Evolutionary conservation across 92 coral and sea anemone species (phyloP), one percentile per base, ranked within the genome.

Genomic region (Umimayanthus kanabou): DNA sequence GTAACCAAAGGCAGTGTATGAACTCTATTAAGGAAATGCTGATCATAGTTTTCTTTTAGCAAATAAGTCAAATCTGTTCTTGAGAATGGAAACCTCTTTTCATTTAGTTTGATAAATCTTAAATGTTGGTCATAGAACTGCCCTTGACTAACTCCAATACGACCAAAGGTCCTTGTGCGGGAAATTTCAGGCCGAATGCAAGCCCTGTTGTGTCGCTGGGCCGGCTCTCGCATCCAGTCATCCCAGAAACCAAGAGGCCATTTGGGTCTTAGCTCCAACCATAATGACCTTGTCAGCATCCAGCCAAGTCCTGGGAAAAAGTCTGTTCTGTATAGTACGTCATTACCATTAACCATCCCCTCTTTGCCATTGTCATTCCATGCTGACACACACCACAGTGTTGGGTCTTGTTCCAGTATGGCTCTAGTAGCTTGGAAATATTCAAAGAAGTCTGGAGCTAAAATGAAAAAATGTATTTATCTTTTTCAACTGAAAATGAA

Each of bases 181-280:
- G 96, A 94, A 49, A 97, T 95, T 81, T 97, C 99, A 25, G 99
- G 99, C n/a, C 99, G 92, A 79, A 97, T 94, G 85, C 99, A 97
- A 4, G 94, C 95, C 78, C 98, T 82, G 80, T 57, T 84, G 76
- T 97, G 91, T 55, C 93, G 91, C 86, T 97, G 99, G 25, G 89
- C 90, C 9, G 93, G 92, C 76, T 97, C 98, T 43, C 99, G 91
- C 98, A 97, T 94, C 99, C 99, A 97, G 74, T 97, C 99, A 55
- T 97, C 99, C 99, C 99, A 97, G 87, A 97, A 97, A 0, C 99
- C 99, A 11, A 94, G 89, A 0, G 99, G 99, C 99, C 99, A 97
- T 57, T 94, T 95, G 4, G 95, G 90, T 75, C 88, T 80, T 39
- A 97, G 90, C 47, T 97, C 99, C 20, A 90, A 42, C 99, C 99